phyloP scores from a whole-genome alignment of 1,140 invertebrate species.

The Oppia nitens region DNA sequence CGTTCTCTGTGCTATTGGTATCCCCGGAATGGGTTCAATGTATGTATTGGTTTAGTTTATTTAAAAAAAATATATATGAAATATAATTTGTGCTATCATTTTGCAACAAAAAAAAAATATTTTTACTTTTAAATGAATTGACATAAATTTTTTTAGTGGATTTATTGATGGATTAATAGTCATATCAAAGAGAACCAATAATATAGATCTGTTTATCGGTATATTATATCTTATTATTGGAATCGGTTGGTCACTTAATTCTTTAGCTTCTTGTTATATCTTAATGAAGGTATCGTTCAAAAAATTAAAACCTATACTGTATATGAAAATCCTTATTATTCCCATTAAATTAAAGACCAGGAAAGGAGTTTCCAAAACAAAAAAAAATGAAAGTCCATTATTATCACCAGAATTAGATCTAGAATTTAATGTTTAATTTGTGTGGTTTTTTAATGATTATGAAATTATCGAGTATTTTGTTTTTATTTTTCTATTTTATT shows the following conservation, averaged over 20 bases:
- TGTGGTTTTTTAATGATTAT: too few species aligned
- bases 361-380: too few species aligned
- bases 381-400: too few species aligned
- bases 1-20: slow-evolving; percentile 68
- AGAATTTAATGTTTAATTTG: too few species aligned
- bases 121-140: slow-evolving; percentile 6
- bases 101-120: neutral
- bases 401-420: too few species aligned
- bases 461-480: neutral
- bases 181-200: slow-evolving; percentile 8
- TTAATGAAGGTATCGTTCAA: slow-evolving; percentile 3
- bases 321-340: too few species aligned
- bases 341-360: too few species aligned
- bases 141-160: slow-evolving; percentile 42
- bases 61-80: neutral
- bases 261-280: slow-evolving; percentile 33
- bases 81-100: neutral
- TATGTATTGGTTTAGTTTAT: slow-evolving; percentile 35
- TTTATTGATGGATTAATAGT: slow-evolving; percentile 45
- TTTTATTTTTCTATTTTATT: neutral
- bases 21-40: slow-evolving; percentile 57
- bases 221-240: slow-evolving; percentile 13
- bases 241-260: slow-evolving; percentile 8
- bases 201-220: neutral
- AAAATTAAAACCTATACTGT: neutral